Percentiles rank a stretch among this genome's conserved stretches.
Conservation (phyloP, 2,888 invertebrate genomes). For the Thera britannica region DNA sequence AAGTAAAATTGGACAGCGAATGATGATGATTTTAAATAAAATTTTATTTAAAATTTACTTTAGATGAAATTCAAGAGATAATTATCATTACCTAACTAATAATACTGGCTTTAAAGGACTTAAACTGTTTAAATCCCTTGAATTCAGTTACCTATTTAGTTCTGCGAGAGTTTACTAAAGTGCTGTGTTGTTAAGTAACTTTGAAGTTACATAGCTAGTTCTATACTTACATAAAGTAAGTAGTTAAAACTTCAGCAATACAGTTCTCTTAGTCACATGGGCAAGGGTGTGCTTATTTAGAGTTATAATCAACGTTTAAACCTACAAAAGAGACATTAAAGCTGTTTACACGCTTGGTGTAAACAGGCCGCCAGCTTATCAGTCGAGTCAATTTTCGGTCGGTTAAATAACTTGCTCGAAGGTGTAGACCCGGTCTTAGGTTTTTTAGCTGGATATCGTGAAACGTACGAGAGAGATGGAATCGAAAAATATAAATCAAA, state of each 20-base stretch:
- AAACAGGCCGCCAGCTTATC: too few relatives aligned
- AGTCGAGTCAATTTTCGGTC: too few relatives aligned
- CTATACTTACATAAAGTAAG: slow-evolving; percentile 24
- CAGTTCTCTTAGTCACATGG: slow-evolving; percentile 12
- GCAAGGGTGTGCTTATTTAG: slow-evolving; percentile 25
- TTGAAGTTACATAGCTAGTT: slow-evolving; percentile 22
- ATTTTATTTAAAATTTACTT: too few relatives aligned
- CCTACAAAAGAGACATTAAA: slow-evolving; percentile 3
- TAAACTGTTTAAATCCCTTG: slow-evolving; percentile 8
- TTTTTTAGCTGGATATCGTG: too few relatives aligned
- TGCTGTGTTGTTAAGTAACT: slow-evolving; percentile 19
- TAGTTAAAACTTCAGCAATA: slow-evolving; percentile 21
- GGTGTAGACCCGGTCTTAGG: too few relatives aligned
- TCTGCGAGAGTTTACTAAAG: slow-evolving; percentile 5
- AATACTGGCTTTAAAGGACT: background rate
- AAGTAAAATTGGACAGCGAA: too few relatives aligned
- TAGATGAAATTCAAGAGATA: too few relatives aligned
- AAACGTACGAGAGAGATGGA: too few relatives aligned
- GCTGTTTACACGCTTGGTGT: background rate
- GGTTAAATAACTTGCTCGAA: too few relatives aligned
- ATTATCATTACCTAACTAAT: background rate
- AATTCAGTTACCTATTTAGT: slow-evolving; percentile 15
- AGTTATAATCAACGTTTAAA: slow-evolving; percentile 14
- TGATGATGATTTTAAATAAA: too few relatives aligned
- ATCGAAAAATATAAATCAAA: too few relatives aligned